A percentile compares a stretch with the other conserved stretches of the same genome.
These are phyloP conservation scores for Cotesia vestalis DNA, from an alignment of 1,140 invertebrate species.

Conservation along the genomic window DNA sequence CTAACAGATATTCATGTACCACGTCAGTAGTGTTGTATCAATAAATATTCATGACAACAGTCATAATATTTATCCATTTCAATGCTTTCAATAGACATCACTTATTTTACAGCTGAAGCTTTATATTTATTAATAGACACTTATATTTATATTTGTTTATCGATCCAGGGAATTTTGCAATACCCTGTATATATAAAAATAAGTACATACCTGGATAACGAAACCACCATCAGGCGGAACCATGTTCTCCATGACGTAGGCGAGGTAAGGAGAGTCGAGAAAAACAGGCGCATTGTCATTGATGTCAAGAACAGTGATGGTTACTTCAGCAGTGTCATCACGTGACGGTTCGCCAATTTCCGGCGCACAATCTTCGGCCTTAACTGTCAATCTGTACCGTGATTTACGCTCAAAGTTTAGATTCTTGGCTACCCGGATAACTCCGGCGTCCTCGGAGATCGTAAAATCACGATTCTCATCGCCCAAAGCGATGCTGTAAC, in stretches of 20 bases:
- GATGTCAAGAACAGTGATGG: slow-evolving; percentile 84
- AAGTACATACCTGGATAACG: slow-evolving; percentile 68
- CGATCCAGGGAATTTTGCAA: not conserved
- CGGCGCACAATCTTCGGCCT: slow-evolving; percentile 87
- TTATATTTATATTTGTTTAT: slow-evolving; percentile 13
- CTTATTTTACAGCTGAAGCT: not conserved
- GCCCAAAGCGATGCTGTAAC: slow-evolving; percentile 88
- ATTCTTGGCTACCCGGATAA: slow-evolving; percentile 88
- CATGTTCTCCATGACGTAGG: slow-evolving; percentile 92
- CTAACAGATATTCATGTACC: slow-evolving; percentile 3
- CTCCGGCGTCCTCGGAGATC: slow-evolving; percentile 89
- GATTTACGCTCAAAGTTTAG: slow-evolving; percentile 90
- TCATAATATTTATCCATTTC: slow-evolving; percentile 8
- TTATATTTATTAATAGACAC: slow-evolving; percentile 9
- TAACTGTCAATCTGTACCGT: slow-evolving; percentile 83
- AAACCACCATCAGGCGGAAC: slow-evolving; percentile 80
- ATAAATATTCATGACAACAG: slow-evolving; percentile 9
- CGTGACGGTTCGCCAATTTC: slow-evolving; percentile 69
- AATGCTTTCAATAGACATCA: not conserved
- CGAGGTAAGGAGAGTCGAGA: slow-evolving; percentile 87
- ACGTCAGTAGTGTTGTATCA: slow-evolving; percentile 4
- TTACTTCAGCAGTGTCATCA: slow-evolving; percentile 77
- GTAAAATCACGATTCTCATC: slow-evolving; percentile 90
- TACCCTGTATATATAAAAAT: not conserved
- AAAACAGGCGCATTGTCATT: slow-evolving; percentile 96